Evolutionary conservation across 2,113 vertebrate genomes (phyloP), one percentile per base, ranked within the genome.

Genomic region (Nicator chloris): DNA sequence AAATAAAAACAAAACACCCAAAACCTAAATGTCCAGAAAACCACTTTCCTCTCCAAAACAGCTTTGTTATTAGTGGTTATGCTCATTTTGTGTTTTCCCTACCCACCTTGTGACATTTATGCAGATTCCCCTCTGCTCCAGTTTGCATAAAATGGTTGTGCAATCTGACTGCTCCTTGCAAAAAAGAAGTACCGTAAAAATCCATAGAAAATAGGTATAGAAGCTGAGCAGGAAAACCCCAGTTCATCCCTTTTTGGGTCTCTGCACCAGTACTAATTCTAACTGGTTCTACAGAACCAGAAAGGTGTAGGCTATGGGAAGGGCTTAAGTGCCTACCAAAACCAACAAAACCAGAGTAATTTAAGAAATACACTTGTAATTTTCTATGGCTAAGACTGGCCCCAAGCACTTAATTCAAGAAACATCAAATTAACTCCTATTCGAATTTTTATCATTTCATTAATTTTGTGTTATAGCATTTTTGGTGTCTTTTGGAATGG

Each of bases 101-200:
- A 31, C 15, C 30, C 79, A 11, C 3, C 2, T 13, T 1, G 1
- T 39, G 20, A 17, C 0, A 0, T 45, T 31, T 31, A 69, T 31
- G 6, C 22, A 26, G 33, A 45, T 44, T 4, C 15, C 9, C 13
- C 15, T 50, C 42, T 68, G 16, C 54, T 69, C 17, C 31, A 17
- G 4, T 9, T 11, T 49, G 20, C 6, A 10, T n/a, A 30, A 54
- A 81, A 86, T 59, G 2, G 3, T 42, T 54, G 15, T 83, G 16
- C 8, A 59, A 33, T 33, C 10, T 2, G 2, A 47, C 54, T 65
- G 20, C 17, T 80, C 9, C 35, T 78, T 89, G 39, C 20, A 68
- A 28, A 82, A 44, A 60, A 17, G 6, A 63, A 54, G 6, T 53
- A 26, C 7, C 39, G 31, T 53, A 56, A 89, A 94, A 77, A 61